Percentiles rank a stretch among this genome's conserved stretches.
Conservation (phyloP, 2,797 vertebrate species). For the Gadopsis bispinosus region DNA sequence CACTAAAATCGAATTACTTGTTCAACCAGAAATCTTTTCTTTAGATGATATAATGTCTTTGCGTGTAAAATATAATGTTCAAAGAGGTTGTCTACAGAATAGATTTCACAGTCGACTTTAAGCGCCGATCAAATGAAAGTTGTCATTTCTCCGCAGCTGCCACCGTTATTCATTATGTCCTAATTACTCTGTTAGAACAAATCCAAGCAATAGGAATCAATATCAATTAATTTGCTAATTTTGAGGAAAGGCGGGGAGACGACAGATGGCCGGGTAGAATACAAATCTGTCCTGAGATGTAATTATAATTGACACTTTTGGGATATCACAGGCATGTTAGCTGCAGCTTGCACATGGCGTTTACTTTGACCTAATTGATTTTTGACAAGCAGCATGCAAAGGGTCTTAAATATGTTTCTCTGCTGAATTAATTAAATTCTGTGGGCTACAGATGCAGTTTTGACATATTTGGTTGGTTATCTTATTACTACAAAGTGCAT, state of each 20-base stretch:
- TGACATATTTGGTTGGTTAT: slow-evolving; percentile 27
- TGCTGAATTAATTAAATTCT: slow-evolving; percentile 13
- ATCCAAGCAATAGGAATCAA: slow-evolving; percentile 65
- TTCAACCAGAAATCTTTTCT: not conserved
- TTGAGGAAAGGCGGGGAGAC: slow-evolving; percentile 39
- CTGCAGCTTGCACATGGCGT: slow-evolving; percentile 9
- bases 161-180: slow-evolving; percentile 63
- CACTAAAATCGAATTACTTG: slow-evolving; percentile 22
- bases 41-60: not conserved
- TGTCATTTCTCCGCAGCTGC: slow-evolving; percentile 55
- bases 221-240: slow-evolving; percentile 73
- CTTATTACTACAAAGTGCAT: not conserved
- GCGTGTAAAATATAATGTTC: slow-evolving; percentile 8
- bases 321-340: slow-evolving; percentile 23
- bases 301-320: slow-evolving; percentile 36
- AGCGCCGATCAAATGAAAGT: slow-evolving; percentile 54
- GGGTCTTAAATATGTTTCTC: too few relatives aligned
- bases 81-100: slow-evolving; percentile 2
- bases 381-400: not conserved
- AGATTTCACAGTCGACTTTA: slow-evolving; percentile 8
- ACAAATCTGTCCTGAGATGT: slow-evolving; percentile 47
- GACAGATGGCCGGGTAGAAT: slow-evolving; percentile 53
- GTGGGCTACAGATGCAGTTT: not conserved
- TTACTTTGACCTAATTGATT: slow-evolving; percentile 21
- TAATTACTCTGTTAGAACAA: slow-evolving; percentile 62